Percentiles rank a stretch among this genome's conserved stretches.
Conservation (phyloP, 2,888 invertebrate species). For the Agonopterix subpropinquella region DNA sequence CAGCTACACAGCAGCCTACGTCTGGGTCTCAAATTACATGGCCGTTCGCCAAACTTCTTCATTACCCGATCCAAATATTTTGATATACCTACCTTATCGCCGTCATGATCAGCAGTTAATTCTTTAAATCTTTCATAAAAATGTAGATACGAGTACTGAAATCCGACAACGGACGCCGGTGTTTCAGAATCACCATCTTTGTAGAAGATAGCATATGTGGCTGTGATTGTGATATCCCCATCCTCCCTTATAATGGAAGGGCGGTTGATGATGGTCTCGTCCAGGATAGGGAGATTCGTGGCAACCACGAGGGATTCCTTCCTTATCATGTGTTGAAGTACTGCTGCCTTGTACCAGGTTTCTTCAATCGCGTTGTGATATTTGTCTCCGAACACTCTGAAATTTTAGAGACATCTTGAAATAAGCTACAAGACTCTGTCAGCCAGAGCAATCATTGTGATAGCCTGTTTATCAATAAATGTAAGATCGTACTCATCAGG, state of each 20-base stretch:
- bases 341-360: slow-evolving; percentile 93
- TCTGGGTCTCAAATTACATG: no score
- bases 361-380: slow-evolving; percentile 89
- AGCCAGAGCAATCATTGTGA: no score
- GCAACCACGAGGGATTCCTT: slow-evolving; percentile 86
- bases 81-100: slow-evolving; percentile 29
- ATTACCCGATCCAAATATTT: not conserved
- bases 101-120: slow-evolving; percentile 54
- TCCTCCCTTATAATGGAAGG: slow-evolving; percentile 52
- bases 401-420: not conserved
- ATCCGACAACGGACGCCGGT: slow-evolving; percentile 92
- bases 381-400: slow-evolving; percentile 84
- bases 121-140: slow-evolving; percentile 82
- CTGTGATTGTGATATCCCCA: slow-evolving; percentile 82
- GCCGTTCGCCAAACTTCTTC: no score
- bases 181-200: slow-evolving; percentile 84
- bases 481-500: no score
- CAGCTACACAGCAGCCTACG: no score
- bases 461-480: no score
- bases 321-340: slow-evolving; percentile 87
- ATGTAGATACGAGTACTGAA: slow-evolving; percentile 84
- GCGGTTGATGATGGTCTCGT: slow-evolving; percentile 41
- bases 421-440: no score
- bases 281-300: slow-evolving; percentile 77
- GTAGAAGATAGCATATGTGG: slow-evolving; percentile 89